Base-by-base conservation (phyloP, 2,888 invertebrate species). In the Ditula angustiorana region DNA sequence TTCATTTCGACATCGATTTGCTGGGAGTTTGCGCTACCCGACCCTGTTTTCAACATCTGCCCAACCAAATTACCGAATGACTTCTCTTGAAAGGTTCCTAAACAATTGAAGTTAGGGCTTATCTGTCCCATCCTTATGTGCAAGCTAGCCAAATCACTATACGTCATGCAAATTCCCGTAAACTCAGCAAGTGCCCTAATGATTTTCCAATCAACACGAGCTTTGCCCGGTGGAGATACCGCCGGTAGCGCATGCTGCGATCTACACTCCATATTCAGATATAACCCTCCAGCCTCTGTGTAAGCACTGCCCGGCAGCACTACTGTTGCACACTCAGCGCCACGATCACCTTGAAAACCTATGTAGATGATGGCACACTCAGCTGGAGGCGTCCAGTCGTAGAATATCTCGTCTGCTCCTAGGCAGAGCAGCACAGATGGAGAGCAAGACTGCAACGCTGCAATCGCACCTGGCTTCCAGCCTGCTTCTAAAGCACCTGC, bases 191-290 rank as follows among this genome's bases (percentile, higher is more conserved):
- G 63, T 1, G 92, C 92, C 35, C 89, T 81, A 70, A 99, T 94
- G 72, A 99, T 98, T 91, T 99, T 99, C 99, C 99, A 99, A 85
- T 99, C 99, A 71, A 96, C 96, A 46, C 99, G 95, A 0, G 99
- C 99, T 86, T 96, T 94, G 16, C 99, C 98, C 0, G 99, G 99
- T 0, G 99, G 97, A 2, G 97, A 95, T 0, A 99, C 96, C 0
- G 98, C 99, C 0, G 96, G 94, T 57, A 96, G 86, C 0, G 99
- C 98, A 82, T 96, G 95, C 87, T 99, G 99, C 0, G 98, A 95
- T 58, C 99, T 94, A 47, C 99, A 98, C 90, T 99, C 99, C 50
- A 98, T 99, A 87, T 99, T 99, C 3, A 98, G 96, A 83, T 97
- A 99, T 0, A 96, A 96, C 0, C 96, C 98, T 77, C 97, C 97